A percentile compares a stretch with the other conserved stretches of the same genome.
These are phyloP conservation scores for Tetraneura akinire DNA, from an alignment of 1,140 invertebrate genomes.

Conservation along the genomic window DNA sequence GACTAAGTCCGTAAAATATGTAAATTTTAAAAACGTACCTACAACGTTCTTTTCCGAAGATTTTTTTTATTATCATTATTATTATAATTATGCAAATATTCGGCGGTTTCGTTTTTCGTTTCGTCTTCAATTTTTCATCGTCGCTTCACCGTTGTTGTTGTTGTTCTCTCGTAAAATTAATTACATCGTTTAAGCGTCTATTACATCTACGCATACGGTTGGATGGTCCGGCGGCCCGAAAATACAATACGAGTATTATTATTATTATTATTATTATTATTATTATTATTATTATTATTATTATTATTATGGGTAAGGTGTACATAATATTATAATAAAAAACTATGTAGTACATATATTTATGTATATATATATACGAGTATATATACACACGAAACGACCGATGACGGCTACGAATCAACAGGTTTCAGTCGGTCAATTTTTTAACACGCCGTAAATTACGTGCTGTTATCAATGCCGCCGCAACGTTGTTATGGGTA, in stretches of 20 bases:
- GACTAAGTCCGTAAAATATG: too few relatives aligned
- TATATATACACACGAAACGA: too few relatives aligned
- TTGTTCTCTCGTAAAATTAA: conserved; percentile 25
- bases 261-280: too few relatives aligned
- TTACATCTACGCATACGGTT: background rate
- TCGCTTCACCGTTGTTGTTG: background rate
- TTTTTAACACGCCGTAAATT: conserved; percentile 21
- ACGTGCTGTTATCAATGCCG: conserved; percentile 6
- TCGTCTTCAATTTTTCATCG: too few relatives aligned
- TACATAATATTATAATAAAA: background rate
- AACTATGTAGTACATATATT: too few relatives aligned
- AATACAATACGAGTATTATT: background rate
- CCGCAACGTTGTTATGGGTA: background rate
- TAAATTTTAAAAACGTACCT: too few relatives aligned
- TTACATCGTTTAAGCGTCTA: conserved; percentile 17
- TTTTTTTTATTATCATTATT: conserved; percentile 12
- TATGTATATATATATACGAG: too few relatives aligned
- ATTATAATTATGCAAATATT: conserved; percentile 18
- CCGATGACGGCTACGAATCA: conserved; percentile 19
- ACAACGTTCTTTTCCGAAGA: background rate
- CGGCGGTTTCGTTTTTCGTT: too few relatives aligned
- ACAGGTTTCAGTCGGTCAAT: conserved; percentile 3
- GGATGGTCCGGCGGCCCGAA: too few relatives aligned
- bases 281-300: too few relatives aligned
- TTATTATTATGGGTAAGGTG: too few relatives aligned